Conservation (phyloP, 2,797 vertebrate species). For the Typhlichthys subterraneus region DNA sequence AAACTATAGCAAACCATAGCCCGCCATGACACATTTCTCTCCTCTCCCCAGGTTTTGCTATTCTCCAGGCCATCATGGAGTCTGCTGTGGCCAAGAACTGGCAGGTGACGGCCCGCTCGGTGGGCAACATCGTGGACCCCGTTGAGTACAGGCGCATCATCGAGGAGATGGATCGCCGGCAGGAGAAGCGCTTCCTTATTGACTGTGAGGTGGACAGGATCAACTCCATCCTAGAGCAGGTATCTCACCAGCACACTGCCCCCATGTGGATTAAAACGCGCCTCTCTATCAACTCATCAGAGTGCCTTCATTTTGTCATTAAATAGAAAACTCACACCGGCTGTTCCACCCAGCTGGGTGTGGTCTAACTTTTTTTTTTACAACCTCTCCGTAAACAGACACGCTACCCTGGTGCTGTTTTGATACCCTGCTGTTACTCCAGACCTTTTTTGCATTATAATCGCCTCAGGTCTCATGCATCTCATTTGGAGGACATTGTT, state of each 20-base stretch:
- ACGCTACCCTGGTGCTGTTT: conserved; percentile 12
- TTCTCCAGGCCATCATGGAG: conserved; percentile 98
- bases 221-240: conserved; percentile 95
- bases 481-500: conserved; percentile 34
- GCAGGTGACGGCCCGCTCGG: conserved; percentile 97
- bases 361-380: not conserved
- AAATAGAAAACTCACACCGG: too few species aligned
- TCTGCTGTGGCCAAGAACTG: conserved; percentile 97
- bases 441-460: conserved; percentile 27
- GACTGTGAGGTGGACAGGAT: conserved; percentile 96
- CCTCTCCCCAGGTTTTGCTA: conserved; percentile 85
- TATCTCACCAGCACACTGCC: conserved; percentile 53
- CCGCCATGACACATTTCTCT: conserved; percentile 21
- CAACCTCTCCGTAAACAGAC: conserved; percentile 13
- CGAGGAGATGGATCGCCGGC: conserved; percentile 96
- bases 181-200: conserved; percentile 95
- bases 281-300: too few species aligned
- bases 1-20: conserved; percentile 6
- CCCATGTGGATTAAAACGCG: not conserved
- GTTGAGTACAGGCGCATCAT: conserved; percentile 94
- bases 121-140: conserved; percentile 91
- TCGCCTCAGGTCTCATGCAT: conserved; percentile 32
- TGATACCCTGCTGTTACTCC: conserved; percentile 27
- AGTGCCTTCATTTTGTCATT: too few species aligned
- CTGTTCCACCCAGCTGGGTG: too few species aligned